phyloP scores from a whole-genome alignment of 2,797 vertebrate genomes.

The Nannoperca obscura region DNA sequence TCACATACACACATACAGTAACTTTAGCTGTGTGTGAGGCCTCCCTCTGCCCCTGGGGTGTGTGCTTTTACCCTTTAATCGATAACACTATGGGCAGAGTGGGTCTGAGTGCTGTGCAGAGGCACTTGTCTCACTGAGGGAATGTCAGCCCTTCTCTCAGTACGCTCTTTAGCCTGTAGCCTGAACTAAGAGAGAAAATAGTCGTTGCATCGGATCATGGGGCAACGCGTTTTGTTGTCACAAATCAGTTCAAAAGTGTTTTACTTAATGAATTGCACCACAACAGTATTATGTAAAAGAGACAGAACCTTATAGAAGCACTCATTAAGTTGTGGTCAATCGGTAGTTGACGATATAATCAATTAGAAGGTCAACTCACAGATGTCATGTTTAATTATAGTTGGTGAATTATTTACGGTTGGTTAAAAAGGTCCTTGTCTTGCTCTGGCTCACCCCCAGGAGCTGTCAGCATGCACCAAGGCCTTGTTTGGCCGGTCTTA shows the following conservation, averaged over 20 bases:
- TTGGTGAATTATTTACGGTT: no score
- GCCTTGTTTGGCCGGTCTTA: slow-evolving; percentile 35
- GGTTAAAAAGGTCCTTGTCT: slow-evolving; percentile 27
- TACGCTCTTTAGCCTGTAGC: slow-evolving; percentile 51
- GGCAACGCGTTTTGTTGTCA: slow-evolving; percentile 22
- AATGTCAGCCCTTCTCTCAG: slow-evolving; percentile 65
- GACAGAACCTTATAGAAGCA: neutral
- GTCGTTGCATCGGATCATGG: slow-evolving; percentile 25
- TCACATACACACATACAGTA: slow-evolving; percentile 62
- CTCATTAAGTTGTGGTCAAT: slow-evolving; percentile 24
- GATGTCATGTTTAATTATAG: slow-evolving; percentile 2
- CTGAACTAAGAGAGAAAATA: slow-evolving; percentile 16
- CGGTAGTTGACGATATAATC: neutral
- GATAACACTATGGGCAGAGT: slow-evolving; percentile 82
- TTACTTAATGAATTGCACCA: neutral
- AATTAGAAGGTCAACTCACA: neutral
- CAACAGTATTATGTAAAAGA: neutral
- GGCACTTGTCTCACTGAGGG: slow-evolving; percentile 68
- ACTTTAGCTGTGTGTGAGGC: slow-evolving; percentile 79
- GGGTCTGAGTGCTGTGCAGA: slow-evolving; percentile 78
- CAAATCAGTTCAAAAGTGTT: neutral
- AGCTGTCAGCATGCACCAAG: slow-evolving; percentile 23
- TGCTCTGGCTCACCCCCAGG: slow-evolving; percentile 24
- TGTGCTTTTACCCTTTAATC: slow-evolving; percentile 84
- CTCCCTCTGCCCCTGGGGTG: slow-evolving; percentile 70